phyloP scores from a whole-genome alignment of 2,797 vertebrate genomes.

The Selene dorsalis region DNA sequence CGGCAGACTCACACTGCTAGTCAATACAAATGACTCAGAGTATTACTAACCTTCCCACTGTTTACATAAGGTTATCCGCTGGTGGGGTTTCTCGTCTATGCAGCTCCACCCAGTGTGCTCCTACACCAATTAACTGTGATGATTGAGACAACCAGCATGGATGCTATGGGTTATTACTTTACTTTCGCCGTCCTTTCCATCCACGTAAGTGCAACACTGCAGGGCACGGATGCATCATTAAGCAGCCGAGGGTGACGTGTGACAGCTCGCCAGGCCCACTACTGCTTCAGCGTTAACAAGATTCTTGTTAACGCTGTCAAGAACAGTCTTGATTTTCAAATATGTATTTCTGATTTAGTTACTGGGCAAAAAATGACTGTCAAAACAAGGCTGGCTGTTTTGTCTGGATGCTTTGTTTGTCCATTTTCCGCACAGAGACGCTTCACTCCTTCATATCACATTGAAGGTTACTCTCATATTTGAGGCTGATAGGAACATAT shows the following conservation, averaged over 20 bases:
- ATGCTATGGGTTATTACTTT: conserved; percentile 10
- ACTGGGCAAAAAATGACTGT: conserved; percentile 31
- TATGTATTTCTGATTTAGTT: conserved; percentile 32
- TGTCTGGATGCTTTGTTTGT: conserved; percentile 30
- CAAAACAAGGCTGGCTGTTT: conserved; percentile 37
- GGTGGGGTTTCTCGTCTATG: background rate
- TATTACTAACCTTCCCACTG: background rate
- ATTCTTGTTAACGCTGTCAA: too few species aligned
- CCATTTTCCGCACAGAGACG: background rate
- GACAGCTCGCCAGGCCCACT: conserved; percentile 18
- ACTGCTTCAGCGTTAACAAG: conserved; percentile 41
- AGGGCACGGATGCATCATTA: conserved; percentile 33
- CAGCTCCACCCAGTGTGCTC: conserved; percentile 10
- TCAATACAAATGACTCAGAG: background rate
- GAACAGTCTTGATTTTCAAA: conserved; percentile 2
- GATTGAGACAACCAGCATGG: conserved; percentile 6
- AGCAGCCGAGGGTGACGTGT: conserved; percentile 21
- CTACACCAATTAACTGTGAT: conserved; percentile 22
- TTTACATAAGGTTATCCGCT: conserved; percentile 1
- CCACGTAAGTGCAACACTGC: conserved; percentile 6
- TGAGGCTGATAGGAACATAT: conserved; percentile 34
- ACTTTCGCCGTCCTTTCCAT: conserved; percentile 1
- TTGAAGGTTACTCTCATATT: conserved; percentile 46
- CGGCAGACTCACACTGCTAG: background rate
- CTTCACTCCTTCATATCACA: conserved; percentile 15